A percentile compares a stretch with the other conserved stretches of the same genome.
Conservation (phyloP, 1,140 invertebrate species). For the Cherax quadricarinatus region DNA sequence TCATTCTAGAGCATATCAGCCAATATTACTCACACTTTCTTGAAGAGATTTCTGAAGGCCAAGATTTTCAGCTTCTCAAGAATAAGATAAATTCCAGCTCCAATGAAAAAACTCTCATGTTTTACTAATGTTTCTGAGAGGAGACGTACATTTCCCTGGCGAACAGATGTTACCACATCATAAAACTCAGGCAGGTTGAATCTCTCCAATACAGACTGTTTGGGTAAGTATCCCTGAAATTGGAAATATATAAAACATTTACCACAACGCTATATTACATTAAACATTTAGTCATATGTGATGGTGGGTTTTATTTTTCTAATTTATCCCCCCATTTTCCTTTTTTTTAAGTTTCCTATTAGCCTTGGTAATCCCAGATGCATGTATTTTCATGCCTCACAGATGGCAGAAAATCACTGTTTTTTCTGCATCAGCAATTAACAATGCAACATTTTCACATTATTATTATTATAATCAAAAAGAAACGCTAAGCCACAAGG, state of each 20-base stretch:
- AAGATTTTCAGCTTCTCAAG: conserved; percentile 97
- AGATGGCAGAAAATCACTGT: too few species aligned
- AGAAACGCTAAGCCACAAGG: too few species aligned
- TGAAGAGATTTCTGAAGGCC: conserved; percentile 97
- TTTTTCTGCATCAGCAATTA: too few species aligned
- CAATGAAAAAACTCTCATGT: conserved; percentile 95
- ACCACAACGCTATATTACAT: not conserved
- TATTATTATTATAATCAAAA: too few species aligned
- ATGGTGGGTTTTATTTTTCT: too few species aligned
- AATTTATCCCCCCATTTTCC: too few species aligned
- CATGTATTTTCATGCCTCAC: too few species aligned
- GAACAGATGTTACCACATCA: conserved; percentile 91
- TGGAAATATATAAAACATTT: not conserved
- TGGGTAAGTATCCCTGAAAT: conserved; percentile 78
- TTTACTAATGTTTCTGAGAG: conserved; percentile 91
- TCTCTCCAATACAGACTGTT: conserved; percentile 56
- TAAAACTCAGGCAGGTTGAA: conserved; percentile 83
- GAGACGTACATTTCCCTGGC: conserved; percentile 90
- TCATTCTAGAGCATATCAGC: not conserved
- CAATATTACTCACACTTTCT: conserved; percentile 86
- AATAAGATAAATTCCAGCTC: conserved; percentile 96
- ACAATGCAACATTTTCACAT: too few species aligned
- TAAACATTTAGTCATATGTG: too few species aligned
- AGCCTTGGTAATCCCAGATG: too few species aligned
- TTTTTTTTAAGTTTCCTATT: too few species aligned